phyloP scores from a whole-genome alignment of 1,140 invertebrate genomes.

The Lysiphlebus fabarum region DNA sequence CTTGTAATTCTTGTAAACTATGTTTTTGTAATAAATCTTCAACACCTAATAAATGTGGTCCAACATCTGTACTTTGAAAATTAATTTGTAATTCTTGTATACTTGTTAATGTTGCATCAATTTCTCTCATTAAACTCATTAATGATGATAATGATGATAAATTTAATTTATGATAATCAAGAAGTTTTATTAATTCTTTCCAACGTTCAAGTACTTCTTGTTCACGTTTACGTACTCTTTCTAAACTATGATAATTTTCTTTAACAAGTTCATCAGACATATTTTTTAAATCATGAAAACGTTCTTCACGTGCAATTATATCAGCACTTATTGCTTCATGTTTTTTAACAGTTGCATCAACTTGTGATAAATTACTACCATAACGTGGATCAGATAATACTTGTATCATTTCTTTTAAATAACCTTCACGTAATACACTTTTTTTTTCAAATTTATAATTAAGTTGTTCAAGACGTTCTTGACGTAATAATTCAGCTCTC shows the following conservation, averaged over 20 bases:
- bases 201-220: conserved; percentile 85
- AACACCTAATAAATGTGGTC: conserved; percentile 86
- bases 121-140: conserved; percentile 84
- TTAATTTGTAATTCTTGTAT: conserved; percentile 77
- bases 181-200: conserved; percentile 77
- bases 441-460: conserved; percentile 96
- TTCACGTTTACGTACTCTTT: conserved; percentile 77
- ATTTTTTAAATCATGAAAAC: conserved; percentile 88
- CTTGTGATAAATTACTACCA: conserved; percentile 84
- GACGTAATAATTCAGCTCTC: conserved; percentile 84
- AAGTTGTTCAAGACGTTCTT: conserved; percentile 91
- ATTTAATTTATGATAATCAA: conserved; percentile 82
- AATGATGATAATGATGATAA: conserved; percentile 74
- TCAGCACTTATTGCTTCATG: conserved; percentile 98
- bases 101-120: conserved; percentile 83
- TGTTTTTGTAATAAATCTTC: conserved; percentile 94
- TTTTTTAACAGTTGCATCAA: conserved; percentile 97
- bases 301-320: conserved; percentile 89
- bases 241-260: conserved; percentile 89
- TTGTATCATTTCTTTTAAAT: conserved; percentile 97
- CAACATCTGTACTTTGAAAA: conserved; percentile 84
- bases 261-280: conserved; percentile 87
- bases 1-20: conserved; percentile 85
- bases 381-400: conserved; percentile 91
- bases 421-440: conserved; percentile 85